Evolutionary conservation across 2,888 invertebrate species (phyloP).

Genomic region (Nymphalis c-album): DNA sequence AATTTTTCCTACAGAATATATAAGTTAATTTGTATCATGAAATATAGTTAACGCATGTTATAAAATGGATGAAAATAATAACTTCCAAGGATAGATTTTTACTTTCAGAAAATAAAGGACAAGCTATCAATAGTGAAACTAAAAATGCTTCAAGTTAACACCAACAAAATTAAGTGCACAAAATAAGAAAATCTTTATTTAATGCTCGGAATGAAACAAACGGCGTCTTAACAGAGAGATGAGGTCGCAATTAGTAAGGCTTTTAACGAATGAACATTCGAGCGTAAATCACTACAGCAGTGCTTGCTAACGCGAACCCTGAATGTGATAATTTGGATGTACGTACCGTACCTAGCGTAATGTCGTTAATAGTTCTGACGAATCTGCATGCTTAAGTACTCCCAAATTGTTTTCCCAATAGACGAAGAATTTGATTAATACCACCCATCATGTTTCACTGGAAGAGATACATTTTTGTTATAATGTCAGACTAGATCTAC

Average conservation of each 20-base stretch:
- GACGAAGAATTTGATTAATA: no score
- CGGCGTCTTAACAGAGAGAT: slow-evolving; percentile 19
- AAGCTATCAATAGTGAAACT: neutral
- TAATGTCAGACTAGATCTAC: no score
- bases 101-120: neutral
- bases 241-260: slow-evolving; percentile 28
- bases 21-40: no score
- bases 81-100: no score
- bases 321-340: slow-evolving; percentile 16
- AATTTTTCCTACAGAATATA: no score
- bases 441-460: no score
- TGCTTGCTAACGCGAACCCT: slow-evolving; percentile 6
- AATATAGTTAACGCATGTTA: no score
- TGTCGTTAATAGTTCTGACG: neutral
- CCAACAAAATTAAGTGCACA: slow-evolving; percentile 3
- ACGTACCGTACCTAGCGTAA: neutral
- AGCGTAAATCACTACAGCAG: slow-evolving; percentile 8
- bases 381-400: slow-evolving; percentile 5
- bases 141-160: slow-evolving; percentile 7
- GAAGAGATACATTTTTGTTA: no score
- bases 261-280: slow-evolving; percentile 25
- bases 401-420: slow-evolving; percentile 3
- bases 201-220: slow-evolving; percentile 8
- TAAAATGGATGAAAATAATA: no score
- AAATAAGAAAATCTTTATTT: slow-evolving; percentile 26